Evolutionary conservation across 2,113 vertebrate genomes (phyloP), one percentile per base, ranked within the genome.

Genomic region (Cygnus buccinator): DNA sequence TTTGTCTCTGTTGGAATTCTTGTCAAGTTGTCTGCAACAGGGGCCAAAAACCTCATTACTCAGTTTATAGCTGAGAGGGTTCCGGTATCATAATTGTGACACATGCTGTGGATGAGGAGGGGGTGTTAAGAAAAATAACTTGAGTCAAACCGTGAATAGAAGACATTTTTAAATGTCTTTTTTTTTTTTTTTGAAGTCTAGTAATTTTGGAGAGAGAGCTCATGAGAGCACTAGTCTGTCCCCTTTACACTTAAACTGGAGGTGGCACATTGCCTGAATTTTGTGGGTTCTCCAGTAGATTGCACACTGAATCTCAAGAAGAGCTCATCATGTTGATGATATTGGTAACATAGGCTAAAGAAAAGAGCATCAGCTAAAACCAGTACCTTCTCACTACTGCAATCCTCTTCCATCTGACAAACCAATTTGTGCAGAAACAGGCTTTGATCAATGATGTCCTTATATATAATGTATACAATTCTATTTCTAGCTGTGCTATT

Each of bases 381-480:
- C 5, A 29, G 16, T 65, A 61, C 13, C 50, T 82, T 81, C 89
- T 55, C 9, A 37, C 25, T 11, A 21, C 23, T 59, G 19, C 52
- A 48, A 37, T 91, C 57, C 19, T 84, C 28, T 66, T 94, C 66
- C 84, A 71, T 85, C 58, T 95, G 86, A 94, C 94, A 97, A 95
- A 93, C 86, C n/a, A 92, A 93, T 95, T 87, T 92, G 83, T 94
- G 62, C 63, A 95, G 97, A 95, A 97, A 78, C 20, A 90, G 68
- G 77, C 88, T 90, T 96, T 96, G 95, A 81, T 93, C 75, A 76
- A 73, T 94, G 92, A 92, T 62, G 14, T 92, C 86, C 84, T 93
- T 86, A 93, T 96, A 97, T 91, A 87, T 97, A 96, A 91, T 94
- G 93, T 95, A 97, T 90, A 95, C 87, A 95, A 80, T 87, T 87